These are phyloP conservation scores for Alectura lathami DNA, from an alignment of 2,113 vertebrate species.

Conservation along the genomic window DNA sequence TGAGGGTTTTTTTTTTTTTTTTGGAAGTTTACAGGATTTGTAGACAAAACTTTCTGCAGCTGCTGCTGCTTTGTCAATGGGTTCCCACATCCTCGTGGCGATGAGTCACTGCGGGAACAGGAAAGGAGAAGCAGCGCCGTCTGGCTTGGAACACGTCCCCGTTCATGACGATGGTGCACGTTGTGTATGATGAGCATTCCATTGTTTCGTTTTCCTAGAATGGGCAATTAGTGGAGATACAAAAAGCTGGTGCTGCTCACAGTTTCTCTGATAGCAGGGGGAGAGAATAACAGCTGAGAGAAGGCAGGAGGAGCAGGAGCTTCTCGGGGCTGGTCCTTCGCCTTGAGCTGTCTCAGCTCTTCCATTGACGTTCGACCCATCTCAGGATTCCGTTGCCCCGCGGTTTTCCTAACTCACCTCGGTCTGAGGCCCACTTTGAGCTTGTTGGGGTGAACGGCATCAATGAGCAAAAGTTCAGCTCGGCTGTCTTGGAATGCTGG, in stretches of 20 bases:
- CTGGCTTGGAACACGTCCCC: neutral
- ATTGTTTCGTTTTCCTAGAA: neutral
- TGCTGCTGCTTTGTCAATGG: constrained; percentile 2
- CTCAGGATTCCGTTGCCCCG: neutral
- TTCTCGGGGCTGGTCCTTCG: neutral
- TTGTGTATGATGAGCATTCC: neutral
- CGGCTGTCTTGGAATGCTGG: neutral
- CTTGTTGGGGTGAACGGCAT: neutral
- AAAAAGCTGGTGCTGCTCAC: neutral
- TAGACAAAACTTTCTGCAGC: constrained; percentile 21
- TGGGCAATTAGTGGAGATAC: neutral
- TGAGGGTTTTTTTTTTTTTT: neutral
- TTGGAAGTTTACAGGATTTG: neutral
- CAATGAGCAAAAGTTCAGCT: neutral
- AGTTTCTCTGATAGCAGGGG: neutral
- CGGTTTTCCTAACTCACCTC: neutral
- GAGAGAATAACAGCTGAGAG: neutral
- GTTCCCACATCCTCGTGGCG: neutral
- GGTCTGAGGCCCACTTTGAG: neutral
- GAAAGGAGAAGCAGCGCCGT: neutral
- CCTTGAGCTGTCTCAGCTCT: neutral
- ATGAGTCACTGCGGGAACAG: constrained; percentile 27
- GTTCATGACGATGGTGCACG: neutral
- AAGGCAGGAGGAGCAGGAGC: neutral
- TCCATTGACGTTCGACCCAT: neutral